Conservation (phyloP, 2,113 vertebrate genomes). For the Lampris incognitus region DNA sequence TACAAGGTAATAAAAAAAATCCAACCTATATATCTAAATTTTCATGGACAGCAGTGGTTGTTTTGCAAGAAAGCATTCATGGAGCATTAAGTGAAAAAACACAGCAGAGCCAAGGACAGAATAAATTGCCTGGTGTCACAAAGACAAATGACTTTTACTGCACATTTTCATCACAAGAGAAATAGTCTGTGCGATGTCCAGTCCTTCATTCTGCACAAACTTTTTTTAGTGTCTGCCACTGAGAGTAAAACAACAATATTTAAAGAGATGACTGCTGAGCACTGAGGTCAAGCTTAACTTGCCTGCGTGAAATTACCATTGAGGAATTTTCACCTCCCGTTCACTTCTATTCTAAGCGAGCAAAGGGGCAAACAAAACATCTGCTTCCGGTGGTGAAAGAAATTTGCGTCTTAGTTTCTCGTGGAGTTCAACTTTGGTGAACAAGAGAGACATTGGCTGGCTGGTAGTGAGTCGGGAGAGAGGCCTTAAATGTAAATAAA, state of each 20-base stretch:
- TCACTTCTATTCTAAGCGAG: too few species aligned
- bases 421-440: too few species aligned
- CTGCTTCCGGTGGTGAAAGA: too few species aligned
- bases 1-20: background rate
- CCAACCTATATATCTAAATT: background rate
- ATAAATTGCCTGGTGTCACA: conserved; percentile 56
- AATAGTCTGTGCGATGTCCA: conserved; percentile 16
- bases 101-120: conserved; percentile 18
- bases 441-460: too few species aligned
- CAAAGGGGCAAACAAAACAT: too few species aligned
- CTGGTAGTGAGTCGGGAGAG: too few species aligned
- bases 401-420: too few species aligned
- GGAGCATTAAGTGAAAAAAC: conserved; percentile 6
- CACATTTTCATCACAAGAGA: conserved; percentile 55
- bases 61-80: background rate
- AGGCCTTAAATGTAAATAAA: too few species aligned
- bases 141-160: conserved; percentile 54
- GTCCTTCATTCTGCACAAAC: conserved; percentile 20
- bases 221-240: conserved; percentile 18
- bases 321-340: too few species aligned
- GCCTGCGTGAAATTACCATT: background rate
- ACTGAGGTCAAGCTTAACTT: background rate
- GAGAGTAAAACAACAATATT: background rate
- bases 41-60: conserved; percentile 1
- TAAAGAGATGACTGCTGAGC: conserved; percentile 7